Base-by-base conservation (phyloP, 2,888 invertebrate species). In the Epinotia demarniana region DNA sequence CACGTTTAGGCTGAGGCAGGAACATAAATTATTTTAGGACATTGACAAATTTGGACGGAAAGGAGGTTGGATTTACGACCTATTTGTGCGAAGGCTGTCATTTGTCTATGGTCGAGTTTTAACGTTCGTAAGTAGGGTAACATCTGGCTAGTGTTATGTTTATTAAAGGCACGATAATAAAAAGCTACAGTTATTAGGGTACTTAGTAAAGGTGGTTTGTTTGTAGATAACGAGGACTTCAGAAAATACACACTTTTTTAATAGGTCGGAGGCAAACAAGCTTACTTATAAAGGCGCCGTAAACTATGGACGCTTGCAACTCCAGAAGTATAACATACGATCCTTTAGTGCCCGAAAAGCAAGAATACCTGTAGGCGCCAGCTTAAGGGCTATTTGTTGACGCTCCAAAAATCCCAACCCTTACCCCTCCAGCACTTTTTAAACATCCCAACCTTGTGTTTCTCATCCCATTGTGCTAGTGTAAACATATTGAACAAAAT, bases 21-120 rank as follows among this genome's bases (percentile, higher is more conserved):
- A 63, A 70, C 66, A 71, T 75, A 57, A 62, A 68, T 72, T 55
- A 75, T 72, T 63, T 74, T 69, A 69, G 69, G 69, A 74, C 74
- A 74, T 69, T 69, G 74, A 74, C 61, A 74, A 69, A 74, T 74
- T 69, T 74, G 19, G 62, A 27, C 16, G 49, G 27, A 64, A 58
- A 68, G 55, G 46, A 57, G 68, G 67, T 18, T 43, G 64, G 64
- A 58, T 57, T 69, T 58, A 49, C 39, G 63, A 27, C 57, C 57
- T 57, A 46, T 69, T 69, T 39, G 73, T 69, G 61, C 69, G 63
- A 57, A 74, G 69, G 57, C 68, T 63, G 69, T 63, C 57, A 74
- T 74, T 74, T 74, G 69, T 74, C 27, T 69, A 39, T 27, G 74
- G 63, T 13, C 57, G 57, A 46, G 68, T 69, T 62, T 57, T 62